Evolutionary conservation across 2,797 vertebrate species (phyloP), one percentile per base, ranked within the genome.

Genomic region (Esox lucius): DNA sequence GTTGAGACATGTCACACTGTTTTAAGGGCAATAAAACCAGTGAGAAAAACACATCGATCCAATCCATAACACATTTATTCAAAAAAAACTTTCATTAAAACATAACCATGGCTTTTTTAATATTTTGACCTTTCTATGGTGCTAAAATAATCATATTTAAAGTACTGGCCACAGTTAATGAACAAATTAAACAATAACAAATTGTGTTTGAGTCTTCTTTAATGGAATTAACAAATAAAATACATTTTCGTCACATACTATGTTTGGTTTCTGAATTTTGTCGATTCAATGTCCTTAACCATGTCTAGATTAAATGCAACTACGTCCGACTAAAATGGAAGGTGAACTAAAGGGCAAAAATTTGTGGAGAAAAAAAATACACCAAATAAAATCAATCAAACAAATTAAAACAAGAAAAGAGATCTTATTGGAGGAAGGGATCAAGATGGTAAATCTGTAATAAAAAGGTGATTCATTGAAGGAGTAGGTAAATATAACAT

Each of bases 181-280:
- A 33, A 16, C 4, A 26, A 61, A 61, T 24, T 75, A 82, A 68
- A 82, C 70, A 53, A 28, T 8, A 8, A 39, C 19, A 56, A 67
- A 15, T 3, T 13, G 24, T 64, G 62, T 33, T 56, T 80, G 76
- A 78, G 75, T 71, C 8, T 79, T 74, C 56, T 7, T 74, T 89
- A 90, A 90, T 91, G 64, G 42, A 70, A 87, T 53, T 76, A 79
- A 83, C 81, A 84, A 77, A 82, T 72, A 22, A 42, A 68, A 71
- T 1, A 72, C 62, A 56, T 15, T 24, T 79, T 46, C 73, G 68
- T 39, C 71, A 80, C 24, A 78, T 17, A 28, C 39, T 81, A 81
- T 83, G 78, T 84, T 87, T 77, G 80, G 86, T 80, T 83, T 82
- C 81, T 67, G 66, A 28, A 28, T 17, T 70, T 31, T 46, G 1